Evolutionary conservation across 1,140 invertebrate genomes (phyloP).

Genomic region (Leucophenga varia): DNA sequence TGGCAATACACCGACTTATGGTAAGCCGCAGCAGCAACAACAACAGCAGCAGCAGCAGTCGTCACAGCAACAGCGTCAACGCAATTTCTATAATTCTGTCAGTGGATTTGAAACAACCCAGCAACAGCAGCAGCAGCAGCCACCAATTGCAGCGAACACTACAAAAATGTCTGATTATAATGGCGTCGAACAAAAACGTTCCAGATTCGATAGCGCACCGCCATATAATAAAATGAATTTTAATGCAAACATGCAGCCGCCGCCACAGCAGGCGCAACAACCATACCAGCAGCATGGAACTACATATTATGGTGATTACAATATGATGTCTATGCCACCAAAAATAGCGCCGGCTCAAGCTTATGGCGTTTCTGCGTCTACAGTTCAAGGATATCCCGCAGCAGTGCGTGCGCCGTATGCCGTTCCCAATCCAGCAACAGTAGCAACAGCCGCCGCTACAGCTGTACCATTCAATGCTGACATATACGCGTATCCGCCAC

Average conservation of each 20-base stretch:
- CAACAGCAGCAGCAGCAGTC: slow-evolving; percentile 25
- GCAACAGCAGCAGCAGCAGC: slow-evolving; percentile 1
- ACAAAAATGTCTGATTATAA: slow-evolving; percentile 12
- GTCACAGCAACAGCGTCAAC: slow-evolving; percentile 1
- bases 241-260: slow-evolving; percentile 34
- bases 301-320: no score
- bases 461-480: slow-evolving; percentile 25
- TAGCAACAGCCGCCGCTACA: slow-evolving; percentile 35
- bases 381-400: no score
- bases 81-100: neutral
- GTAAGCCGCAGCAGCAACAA: slow-evolving; percentile 25
- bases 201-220: slow-evolving; percentile 33
- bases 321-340: neutral
- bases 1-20: no score
- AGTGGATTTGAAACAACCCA: slow-evolving; percentile 8
- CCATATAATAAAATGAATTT: slow-evolving; percentile 32
- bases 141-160: neutral
- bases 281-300: slow-evolving; percentile 18
- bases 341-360: slow-evolving; percentile 19
- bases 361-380: no score
- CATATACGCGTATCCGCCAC: slow-evolving; percentile 46
- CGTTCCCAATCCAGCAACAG: slow-evolving; percentile 15
- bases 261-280: slow-evolving; percentile 23
- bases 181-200: slow-evolving; percentile 37
- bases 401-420: slow-evolving; percentile 28